These are phyloP conservation scores for Tenebrio molitor DNA, from an alignment of 1,140 invertebrate genomes.

Conservation along the genomic window DNA sequence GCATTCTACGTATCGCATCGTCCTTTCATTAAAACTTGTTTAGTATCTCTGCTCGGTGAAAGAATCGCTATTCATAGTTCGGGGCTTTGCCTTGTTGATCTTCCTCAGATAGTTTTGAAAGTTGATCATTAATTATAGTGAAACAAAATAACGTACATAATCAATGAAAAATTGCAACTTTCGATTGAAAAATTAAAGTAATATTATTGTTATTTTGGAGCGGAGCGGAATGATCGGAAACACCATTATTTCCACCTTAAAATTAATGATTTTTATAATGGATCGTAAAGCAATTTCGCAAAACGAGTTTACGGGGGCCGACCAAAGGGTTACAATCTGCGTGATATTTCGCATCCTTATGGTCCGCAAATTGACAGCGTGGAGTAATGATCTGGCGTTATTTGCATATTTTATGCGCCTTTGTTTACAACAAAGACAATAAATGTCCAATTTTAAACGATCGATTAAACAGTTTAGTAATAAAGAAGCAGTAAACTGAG, in stretches of 20 bases:
- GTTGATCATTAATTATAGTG: too few species aligned
- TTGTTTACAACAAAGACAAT: background rate
- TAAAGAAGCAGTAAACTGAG: background rate
- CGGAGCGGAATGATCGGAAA: background rate
- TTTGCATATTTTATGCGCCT: background rate
- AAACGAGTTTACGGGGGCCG: too few species aligned
- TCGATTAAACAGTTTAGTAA: background rate
- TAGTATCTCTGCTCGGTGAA: too few species aligned
- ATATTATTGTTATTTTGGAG: background rate
- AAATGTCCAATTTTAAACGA: background rate
- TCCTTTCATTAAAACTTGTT: too few species aligned
- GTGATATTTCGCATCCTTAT: background rate
- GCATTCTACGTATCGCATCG: too few species aligned
- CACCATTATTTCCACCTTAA: background rate
- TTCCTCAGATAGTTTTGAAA: too few species aligned
- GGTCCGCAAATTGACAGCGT: background rate
- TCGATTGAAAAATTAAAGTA: background rate
- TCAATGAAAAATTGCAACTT: too few species aligned
- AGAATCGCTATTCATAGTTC: too few species aligned
- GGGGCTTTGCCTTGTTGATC: too few species aligned
- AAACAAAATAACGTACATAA: too few species aligned
- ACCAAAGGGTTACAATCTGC: background rate
- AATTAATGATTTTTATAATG: conserved; percentile 17
- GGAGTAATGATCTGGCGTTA: background rate
- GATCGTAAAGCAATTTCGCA: background rate